phyloP scores from a whole-genome alignment of 2,113 vertebrate genomes.

The Ochotona princeps region DNA sequence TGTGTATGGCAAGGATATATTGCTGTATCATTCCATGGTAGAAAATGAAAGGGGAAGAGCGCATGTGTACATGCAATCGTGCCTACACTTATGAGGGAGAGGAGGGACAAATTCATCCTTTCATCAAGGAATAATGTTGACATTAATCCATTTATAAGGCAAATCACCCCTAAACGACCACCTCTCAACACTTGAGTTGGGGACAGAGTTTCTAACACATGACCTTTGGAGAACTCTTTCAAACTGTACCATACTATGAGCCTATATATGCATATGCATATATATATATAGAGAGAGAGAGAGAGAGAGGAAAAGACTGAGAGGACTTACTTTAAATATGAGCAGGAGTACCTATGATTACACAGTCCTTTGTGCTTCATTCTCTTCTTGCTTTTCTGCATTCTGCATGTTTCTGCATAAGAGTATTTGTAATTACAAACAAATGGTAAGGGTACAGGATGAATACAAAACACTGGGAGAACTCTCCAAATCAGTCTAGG shows the following conservation, averaged over 20 bases:
- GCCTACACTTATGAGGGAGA: too few relatives aligned
- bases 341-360: neutral
- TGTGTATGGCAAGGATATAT: neutral
- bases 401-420: neutral
- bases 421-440: neutral
- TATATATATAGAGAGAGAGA: neutral
- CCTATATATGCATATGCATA: neutral
- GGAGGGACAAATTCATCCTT: neutral
- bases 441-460: neutral
- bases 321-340: conserved; percentile 39
- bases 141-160: neutral
- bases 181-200: neutral
- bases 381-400: neutral
- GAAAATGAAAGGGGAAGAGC: neutral
- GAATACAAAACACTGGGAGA: neutral
- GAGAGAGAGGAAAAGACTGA: neutral
- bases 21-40: neutral
- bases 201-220: neutral
- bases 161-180: neutral
- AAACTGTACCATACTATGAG: neutral
- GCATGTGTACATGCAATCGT: too few relatives aligned
- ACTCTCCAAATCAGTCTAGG: neutral
- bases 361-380: neutral
- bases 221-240: neutral
- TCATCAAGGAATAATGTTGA: neutral